Conservation (phyloP, 1,140 invertebrate species). For the Temnothorax longispinosus region DNA sequence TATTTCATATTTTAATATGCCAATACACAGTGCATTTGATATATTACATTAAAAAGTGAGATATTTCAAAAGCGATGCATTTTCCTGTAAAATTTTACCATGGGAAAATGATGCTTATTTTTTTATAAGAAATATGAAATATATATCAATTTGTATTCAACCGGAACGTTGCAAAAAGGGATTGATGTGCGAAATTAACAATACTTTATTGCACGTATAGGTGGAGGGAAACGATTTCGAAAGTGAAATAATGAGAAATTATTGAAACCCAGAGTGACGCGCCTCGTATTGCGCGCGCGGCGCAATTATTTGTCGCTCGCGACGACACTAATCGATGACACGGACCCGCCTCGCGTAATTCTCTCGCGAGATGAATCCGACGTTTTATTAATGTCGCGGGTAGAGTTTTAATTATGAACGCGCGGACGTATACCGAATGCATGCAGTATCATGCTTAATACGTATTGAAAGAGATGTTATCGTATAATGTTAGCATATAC, state of each 20-base stretch:
- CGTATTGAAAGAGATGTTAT: constrained; percentile 49
- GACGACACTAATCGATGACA: constrained; percentile 46
- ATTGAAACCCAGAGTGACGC: background rate
- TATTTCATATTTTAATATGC: background rate
- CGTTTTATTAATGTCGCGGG: constrained; percentile 51
- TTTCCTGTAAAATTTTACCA: background rate
- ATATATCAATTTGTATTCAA: background rate
- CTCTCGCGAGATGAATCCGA: constrained; percentile 39
- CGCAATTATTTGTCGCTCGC: constrained; percentile 44
- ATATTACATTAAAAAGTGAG: background rate
- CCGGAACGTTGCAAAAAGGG: background rate
- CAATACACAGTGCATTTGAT: background rate
- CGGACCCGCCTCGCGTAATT: constrained; percentile 23
- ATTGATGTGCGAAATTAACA: background rate
- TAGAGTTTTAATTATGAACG: constrained; percentile 56
- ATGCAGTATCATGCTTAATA: constrained; percentile 32
- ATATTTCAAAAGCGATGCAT: background rate
- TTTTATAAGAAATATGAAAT: background rate
- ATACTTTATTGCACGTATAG: background rate
- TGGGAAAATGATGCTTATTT: background rate
- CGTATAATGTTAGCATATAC: constrained; percentile 22
- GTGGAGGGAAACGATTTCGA: background rate
- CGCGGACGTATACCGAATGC: background rate
- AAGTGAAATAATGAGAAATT: constrained; percentile 39
- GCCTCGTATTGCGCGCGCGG: background rate